Evolutionary conservation across 2,113 vertebrate genomes (phyloP).

Genomic region (Saguinus midas): DNA sequence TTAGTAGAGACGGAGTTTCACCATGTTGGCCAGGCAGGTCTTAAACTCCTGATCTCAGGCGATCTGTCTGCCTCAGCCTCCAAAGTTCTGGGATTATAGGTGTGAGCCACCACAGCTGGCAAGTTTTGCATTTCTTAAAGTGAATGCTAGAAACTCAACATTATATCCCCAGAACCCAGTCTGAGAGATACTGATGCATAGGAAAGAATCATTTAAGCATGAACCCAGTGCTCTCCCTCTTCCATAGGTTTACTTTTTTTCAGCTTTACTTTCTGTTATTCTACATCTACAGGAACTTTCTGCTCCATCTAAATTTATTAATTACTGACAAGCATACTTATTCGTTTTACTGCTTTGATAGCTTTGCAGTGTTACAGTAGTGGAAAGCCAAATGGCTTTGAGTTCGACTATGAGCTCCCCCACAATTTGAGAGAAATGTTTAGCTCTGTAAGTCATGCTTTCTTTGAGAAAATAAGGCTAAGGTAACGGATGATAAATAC

Average conservation of each 20-base stretch:
- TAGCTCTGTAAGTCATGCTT: background rate
- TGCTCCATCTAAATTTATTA: background rate
- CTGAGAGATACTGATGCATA: background rate
- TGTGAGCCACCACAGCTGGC: too few relatives aligned
- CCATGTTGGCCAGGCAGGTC: too few relatives aligned
- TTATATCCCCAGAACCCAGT: background rate
- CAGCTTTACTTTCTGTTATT: background rate
- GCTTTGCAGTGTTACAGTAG: background rate
- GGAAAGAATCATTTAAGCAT: background rate
- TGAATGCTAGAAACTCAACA: background rate
- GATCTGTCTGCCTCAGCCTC: too few relatives aligned
- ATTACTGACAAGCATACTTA: background rate
- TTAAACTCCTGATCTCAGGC: too few relatives aligned
- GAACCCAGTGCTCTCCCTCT: background rate
- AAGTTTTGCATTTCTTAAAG: background rate
- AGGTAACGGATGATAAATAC: background rate
- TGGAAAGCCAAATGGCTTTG: background rate
- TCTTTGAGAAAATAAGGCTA: background rate
- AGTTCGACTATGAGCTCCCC: background rate
- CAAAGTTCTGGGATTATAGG: too few relatives aligned
- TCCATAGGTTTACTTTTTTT: background rate
- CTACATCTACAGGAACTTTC: background rate
- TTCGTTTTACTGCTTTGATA: slow-evolving; percentile 20
- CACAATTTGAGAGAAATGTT: background rate
- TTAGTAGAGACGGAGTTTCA: too few relatives aligned